Evolutionary conservation across 2,113 vertebrate species (phyloP).

Genomic region (Hystrix cristata): DNA sequence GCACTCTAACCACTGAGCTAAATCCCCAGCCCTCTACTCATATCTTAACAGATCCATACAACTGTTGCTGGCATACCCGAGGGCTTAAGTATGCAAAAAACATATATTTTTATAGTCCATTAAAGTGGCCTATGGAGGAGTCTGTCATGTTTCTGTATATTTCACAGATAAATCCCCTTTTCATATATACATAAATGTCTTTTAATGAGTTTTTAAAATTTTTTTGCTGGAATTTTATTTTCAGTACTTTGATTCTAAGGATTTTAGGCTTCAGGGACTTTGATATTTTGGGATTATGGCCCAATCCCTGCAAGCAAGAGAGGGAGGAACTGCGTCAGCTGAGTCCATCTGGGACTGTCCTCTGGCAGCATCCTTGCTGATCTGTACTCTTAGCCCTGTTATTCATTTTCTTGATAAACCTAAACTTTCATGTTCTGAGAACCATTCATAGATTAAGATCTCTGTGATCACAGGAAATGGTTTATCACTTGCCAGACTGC

Average conservation of each 20-base stretch:
- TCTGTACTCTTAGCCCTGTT: neutral
- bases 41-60: neutral
- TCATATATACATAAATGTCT: neutral
- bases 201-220: neutral
- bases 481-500: neutral
- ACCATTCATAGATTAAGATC: neutral
- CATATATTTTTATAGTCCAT: neutral
- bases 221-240: neutral
- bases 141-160: neutral
- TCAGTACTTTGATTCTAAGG: neutral
- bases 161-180: neutral
- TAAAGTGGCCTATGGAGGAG: neutral
- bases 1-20: too few species aligned
- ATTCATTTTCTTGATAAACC: neutral
- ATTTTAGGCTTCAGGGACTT: neutral
- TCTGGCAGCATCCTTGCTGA: neutral
- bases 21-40: neutral
- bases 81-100: neutral
- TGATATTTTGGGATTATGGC: neutral
- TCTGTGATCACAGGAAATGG: neutral
- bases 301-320: neutral
- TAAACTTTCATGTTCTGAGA: neutral
- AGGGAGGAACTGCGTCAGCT: neutral
- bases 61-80: neutral
- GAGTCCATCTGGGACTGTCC: neutral